Base-by-base conservation (phyloP, 2,888 invertebrate genomes). In the Dorcus parallelipipedus region DNA sequence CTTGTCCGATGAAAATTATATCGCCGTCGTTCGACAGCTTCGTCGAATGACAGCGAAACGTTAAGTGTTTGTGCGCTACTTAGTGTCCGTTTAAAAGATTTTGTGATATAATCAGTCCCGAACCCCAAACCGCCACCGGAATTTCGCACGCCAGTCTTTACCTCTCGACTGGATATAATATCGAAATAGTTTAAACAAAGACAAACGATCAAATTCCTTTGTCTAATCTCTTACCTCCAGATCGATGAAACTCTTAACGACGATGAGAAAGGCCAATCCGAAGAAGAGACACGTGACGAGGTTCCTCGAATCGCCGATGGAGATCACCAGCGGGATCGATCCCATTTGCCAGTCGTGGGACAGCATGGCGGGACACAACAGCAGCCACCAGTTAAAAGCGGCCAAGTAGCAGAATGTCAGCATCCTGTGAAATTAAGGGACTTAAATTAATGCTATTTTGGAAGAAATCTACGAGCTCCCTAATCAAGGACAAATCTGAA, bases 311-410 rank as follows among this genome's bases (percentile, higher is more conserved):
- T 93, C 93, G 69, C 83, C 83, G 10, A 87, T 76, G 43, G 85
- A 84, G 51, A 89, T 86, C 65, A 94, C 83, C 60, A 93, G 80
- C 20, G 92, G 91, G 61, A 94, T 86, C 9, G 91, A 92, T 5
- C 91, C 91, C 88, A 92, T 90, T 80, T 93, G 93, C 93, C 93
- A 94, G 77, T 94, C 94, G 74, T 93, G 93, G 67, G 90, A 90
- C 49, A 93, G 81, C 1, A 85, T 85, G 70, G 85, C 84, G 0
- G 93, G 93, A 64, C 88, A 90, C 54, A 93, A 79, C n/a, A 93
- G 80, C 61, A 94, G 78, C 90, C 91, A 91, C 82, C 88, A 86
- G 81, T 93, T 93, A 80, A 91, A 88, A 1, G 89, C 89, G 5
- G 90, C 88, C 72, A 94, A 79, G 79, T 91, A 93, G 75, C 87